phyloP scores from a whole-genome alignment of 2,888 invertebrate species.

The Acheta domesticus region DNA sequence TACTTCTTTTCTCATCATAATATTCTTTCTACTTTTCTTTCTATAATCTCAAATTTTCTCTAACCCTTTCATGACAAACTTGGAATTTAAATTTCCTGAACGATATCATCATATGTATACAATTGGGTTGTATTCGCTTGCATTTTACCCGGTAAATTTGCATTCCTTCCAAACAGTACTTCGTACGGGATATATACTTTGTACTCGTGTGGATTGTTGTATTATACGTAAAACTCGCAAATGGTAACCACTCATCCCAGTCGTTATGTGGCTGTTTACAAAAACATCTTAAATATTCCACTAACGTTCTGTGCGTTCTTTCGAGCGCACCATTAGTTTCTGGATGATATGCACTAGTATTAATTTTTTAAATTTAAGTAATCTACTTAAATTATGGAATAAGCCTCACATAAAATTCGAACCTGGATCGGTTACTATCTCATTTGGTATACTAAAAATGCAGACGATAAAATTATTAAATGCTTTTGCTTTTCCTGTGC shows the following conservation, averaged over 20 bases:
- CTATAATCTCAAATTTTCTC: not conserved
- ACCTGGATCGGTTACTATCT: not conserved
- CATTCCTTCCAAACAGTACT: not conserved
- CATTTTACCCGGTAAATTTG: not conserved
- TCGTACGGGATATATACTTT: not conserved
- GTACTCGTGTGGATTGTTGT: not conserved
- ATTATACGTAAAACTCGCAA: not conserved
- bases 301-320: not conserved
- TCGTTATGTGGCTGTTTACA: not conserved
- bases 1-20: not conserved
- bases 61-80: not conserved
- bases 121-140: not conserved
- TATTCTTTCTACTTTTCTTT: not conserved
- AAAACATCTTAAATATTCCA: not conserved
- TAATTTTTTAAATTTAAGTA: not conserved
- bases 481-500: not conserved
- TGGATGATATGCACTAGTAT: slow-evolving; percentile 10
- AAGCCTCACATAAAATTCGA: not conserved
- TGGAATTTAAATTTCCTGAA: not conserved
- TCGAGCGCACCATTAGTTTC: not conserved
- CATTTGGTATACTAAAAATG: not conserved
- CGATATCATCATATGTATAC: not conserved
- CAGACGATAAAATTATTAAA: not conserved
- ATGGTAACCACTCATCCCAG: not conserved
- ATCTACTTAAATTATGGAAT: not conserved